Evolutionary conservation across 2,797 vertebrate genomes (phyloP).

Genomic region (Peromyscus attwateri): DNA sequence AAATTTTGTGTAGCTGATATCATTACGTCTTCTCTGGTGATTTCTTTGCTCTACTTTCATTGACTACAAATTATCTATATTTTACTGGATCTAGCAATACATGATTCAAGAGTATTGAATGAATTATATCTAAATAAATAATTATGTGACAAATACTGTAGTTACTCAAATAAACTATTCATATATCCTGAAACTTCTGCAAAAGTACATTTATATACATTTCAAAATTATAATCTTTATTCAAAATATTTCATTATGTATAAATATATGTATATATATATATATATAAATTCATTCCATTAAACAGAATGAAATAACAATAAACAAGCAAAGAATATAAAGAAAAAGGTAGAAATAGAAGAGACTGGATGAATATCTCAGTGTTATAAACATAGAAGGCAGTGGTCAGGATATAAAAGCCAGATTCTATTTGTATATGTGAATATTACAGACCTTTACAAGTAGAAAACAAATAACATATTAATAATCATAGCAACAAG

Average conservation of each 20-base stretch:
- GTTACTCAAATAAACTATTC: neutral
- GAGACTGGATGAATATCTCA: neutral
- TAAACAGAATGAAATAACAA: neutral
- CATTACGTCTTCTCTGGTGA: neutral
- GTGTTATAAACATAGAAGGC: neutral
- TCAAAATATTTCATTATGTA: too few species aligned
- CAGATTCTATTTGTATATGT: neutral
- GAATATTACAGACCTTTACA: neutral
- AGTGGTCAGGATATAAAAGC: neutral
- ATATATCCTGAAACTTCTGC: neutral
- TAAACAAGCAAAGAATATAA: neutral
- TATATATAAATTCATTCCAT: neutral
- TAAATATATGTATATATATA: too few species aligned
- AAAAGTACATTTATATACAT: neutral
- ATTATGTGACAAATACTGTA: neutral
- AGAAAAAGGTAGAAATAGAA: neutral
- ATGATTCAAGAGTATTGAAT: neutral
- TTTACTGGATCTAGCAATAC: neutral
- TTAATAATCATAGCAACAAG: neutral
- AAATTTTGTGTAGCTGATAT: neutral
- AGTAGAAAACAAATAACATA: neutral
- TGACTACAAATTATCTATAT: neutral
- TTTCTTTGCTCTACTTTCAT: neutral
- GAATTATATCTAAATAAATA: constrained; percentile 30
- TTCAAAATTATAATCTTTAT: neutral